phyloP scores from a whole-genome alignment of 2,113 vertebrate genomes.

The Corythoichthys intestinalis region DNA sequence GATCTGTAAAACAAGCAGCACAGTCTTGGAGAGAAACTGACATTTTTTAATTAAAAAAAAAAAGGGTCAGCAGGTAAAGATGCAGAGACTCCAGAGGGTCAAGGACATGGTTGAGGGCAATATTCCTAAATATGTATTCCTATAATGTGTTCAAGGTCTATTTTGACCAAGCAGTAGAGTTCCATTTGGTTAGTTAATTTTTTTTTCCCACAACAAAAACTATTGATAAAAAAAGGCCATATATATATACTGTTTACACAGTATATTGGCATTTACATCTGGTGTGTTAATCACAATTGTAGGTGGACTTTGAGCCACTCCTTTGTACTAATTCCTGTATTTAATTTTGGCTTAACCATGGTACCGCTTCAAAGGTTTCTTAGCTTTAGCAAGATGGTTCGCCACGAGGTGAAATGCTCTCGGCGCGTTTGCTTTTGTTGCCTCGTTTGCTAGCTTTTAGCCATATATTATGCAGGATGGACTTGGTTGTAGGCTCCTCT shows the following conservation, averaged over 20 bases:
- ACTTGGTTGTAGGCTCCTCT: too few relatives aligned
- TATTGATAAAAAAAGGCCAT: neutral
- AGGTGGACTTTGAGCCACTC: neutral
- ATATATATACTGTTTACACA: neutral
- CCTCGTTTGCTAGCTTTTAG: too few relatives aligned
- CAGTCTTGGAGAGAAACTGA: constrained; percentile 75
- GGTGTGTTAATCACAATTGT: neutral
- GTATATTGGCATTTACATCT: neutral
- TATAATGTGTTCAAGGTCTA: neutral
- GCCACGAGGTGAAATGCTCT: too few relatives aligned
- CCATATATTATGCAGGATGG: too few relatives aligned
- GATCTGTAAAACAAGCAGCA: constrained; percentile 80
- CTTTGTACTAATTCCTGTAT: neutral
- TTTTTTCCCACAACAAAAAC: neutral
- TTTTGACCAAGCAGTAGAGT: neutral
- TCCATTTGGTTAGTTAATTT: neutral
- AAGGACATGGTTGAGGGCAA: constrained; percentile 9
- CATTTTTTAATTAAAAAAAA: constrained; percentile 46
- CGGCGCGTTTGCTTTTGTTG: too few relatives aligned
- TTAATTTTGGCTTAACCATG: too few relatives aligned
- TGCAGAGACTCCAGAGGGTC: constrained; percentile 57
- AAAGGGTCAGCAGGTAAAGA: constrained; percentile 68
- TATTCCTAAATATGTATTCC: neutral
- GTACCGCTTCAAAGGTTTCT: too few relatives aligned
- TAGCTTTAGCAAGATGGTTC: too few relatives aligned